Evolutionary conservation across 2,113 vertebrate species (phyloP), one percentile per base, ranked within the genome.

Genomic region (Hassar affinis): DNA sequence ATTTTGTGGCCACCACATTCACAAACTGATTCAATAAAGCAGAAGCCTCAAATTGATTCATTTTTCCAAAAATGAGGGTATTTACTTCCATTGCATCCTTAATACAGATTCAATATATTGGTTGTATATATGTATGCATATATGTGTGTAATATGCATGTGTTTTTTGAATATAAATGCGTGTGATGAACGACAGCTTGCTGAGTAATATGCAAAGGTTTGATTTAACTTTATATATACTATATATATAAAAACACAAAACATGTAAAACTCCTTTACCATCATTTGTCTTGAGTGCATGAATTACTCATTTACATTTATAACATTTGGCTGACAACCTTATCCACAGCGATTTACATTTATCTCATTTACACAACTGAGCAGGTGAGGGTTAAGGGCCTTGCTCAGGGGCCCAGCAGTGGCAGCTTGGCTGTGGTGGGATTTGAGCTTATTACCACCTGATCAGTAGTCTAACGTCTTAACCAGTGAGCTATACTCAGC

Each of bases 21-120:
- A 80, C 18, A 80, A 68, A 49, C 9, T 27, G 15, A 42, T 45
- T 45, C 9, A 59, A 17, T 72, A 74, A 74, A 82, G n/a, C 22
- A 74, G 80, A 47, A 75, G 54, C 17, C 30, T 33, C 20, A 69
- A 59, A 61, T 75, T 42, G 54, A 61, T 47, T 38, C 18, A 66
- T 33, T 68, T n/a, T 30, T 38, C 27, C 49, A 76, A 76, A 76
- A 76, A 56, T 64, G 51, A n/a, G 33, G 52, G 35, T 38, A 57
- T 81, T 42, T 57, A 74, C 68, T 61, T 64, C 54, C 54, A 61
- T 27, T 61, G 68, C 68, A 66, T 30, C 78, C 59, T 79, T 64
- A 49, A 79, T n/a, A 62, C 25, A 68, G 30, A 59, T 42, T 82
- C 12, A 74, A 59, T 77, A 77, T 75, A 75, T 18, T 56, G 17